These are phyloP conservation scores for Drosophila sp. DNA, from an alignment of 1,140 invertebrate genomes.

Conservation along the genomic window DNA sequence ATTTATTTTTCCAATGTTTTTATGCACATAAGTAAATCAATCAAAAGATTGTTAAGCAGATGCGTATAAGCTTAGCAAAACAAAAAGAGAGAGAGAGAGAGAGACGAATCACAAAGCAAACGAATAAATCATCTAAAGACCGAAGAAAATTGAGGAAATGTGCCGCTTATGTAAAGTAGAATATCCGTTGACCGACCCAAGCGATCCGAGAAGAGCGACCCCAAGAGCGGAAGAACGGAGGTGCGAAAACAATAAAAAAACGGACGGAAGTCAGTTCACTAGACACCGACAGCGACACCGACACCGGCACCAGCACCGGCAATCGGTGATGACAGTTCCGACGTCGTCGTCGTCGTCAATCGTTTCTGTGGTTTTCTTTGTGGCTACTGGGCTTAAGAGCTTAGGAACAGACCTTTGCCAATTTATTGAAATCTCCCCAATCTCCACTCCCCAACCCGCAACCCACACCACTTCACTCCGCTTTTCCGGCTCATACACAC, in stretches of 20 bases:
- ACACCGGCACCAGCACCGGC: too few relatives aligned
- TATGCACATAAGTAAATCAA: conserved; percentile 18
- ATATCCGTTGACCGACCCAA: conserved; percentile 65
- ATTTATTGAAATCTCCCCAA: conserved; percentile 51
- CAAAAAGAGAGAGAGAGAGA: neutral
- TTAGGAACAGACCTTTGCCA: conserved; percentile 59
- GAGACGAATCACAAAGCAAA: conserved; percentile 51
- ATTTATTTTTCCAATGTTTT: conserved; percentile 10
- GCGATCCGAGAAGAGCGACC: conserved; percentile 7
- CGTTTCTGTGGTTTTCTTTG: conserved; percentile 9
- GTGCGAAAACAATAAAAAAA: conserved; percentile 78
- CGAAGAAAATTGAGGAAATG: conserved; percentile 74
- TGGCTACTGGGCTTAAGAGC: conserved; percentile 40
- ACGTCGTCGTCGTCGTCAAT: conserved; percentile 10
- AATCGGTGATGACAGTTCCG: conserved; percentile 41
- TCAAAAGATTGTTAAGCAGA: conserved; percentile 23
- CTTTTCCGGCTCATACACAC: conserved; percentile 50
- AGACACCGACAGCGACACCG: too few relatives aligned
- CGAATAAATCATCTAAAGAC: conserved; percentile 49
- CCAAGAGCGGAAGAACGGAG: conserved; percentile 44
- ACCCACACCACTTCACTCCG: conserved; percentile 24
- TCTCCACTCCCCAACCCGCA: neutral
- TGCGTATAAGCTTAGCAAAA: conserved; percentile 39
- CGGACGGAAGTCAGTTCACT: conserved; percentile 58
- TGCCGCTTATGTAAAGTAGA: conserved; percentile 79